Evolutionary conservation across 2,888 invertebrate genomes (phyloP).

Genomic region (Euplexia lucipara): DNA sequence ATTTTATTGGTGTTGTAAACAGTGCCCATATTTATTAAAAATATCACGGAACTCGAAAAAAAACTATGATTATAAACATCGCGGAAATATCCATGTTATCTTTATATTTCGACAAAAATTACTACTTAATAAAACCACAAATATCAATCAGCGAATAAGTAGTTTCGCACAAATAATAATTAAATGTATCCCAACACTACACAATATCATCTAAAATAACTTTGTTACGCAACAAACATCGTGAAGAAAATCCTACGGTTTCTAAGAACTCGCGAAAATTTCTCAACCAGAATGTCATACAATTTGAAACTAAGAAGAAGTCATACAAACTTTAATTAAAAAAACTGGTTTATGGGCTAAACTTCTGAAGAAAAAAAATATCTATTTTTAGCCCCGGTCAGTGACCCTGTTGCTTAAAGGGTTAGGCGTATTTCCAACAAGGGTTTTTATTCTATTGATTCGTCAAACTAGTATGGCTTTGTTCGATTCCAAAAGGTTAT

Average conservation of each 20-base stretch:
- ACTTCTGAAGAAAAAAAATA: slow-evolving; percentile 5
- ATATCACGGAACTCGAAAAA: too few relatives aligned
- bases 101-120: too few relatives aligned
- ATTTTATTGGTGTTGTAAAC: neutral
- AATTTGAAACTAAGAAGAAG: slow-evolving; percentile 2
- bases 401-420: neutral
- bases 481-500: too few relatives aligned
- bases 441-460: neutral
- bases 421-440: neutral
- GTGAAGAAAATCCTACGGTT: neutral
- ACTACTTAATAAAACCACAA: neutral
- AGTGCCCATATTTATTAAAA: neutral
- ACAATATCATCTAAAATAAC: neutral
- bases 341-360: neutral
- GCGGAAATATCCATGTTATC: too few relatives aligned
- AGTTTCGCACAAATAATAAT: neutral
- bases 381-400: neutral
- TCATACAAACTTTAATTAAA: slow-evolving; percentile 25
- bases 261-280: slow-evolving; percentile 9
- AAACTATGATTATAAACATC: neutral
- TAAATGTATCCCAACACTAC: neutral
- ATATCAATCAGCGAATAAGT: too few relatives aligned
- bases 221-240: neutral
- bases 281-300: neutral
- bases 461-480: too few relatives aligned